A percentile compares a stretch with the other conserved stretches of the same genome.
Evolutionary conservation across 2,797 vertebrate genomes (phyloP).

Genomic region (Cottoperca gobio): DNA sequence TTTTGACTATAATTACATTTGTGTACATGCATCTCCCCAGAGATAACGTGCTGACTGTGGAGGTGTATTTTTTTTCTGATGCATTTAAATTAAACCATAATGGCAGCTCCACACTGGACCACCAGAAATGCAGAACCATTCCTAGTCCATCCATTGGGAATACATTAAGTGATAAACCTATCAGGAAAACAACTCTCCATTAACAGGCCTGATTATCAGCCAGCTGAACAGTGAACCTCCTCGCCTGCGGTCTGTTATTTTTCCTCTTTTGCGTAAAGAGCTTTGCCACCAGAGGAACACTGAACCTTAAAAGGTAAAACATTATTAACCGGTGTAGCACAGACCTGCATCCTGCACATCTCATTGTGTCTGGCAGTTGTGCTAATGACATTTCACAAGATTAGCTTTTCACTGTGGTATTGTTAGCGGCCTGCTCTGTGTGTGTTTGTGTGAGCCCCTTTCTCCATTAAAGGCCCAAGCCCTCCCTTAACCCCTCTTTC

Average conservation of each 20-base stretch:
- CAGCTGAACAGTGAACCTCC: conserved; percentile 17
- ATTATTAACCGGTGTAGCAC: conserved; percentile 51
- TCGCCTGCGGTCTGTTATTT: conserved; percentile 31
- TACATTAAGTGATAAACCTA: conserved; percentile 55
- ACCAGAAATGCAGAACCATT: conserved; percentile 26
- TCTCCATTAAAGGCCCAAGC: conserved; percentile 31
- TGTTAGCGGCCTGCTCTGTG: conserved; percentile 53
- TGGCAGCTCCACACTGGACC: conserved; percentile 29
- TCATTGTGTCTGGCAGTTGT: conserved; percentile 64
- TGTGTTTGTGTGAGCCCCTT: conserved; percentile 4
- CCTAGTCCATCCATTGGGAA: conserved; percentile 12
- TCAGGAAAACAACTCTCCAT: conserved; percentile 52
- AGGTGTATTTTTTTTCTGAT: conserved; percentile 31
- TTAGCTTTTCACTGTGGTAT: conserved; percentile 69
- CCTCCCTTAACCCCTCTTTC: not conserved
- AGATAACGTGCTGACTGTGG: conserved; percentile 57
- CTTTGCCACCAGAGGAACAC: conserved; percentile 44
- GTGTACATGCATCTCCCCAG: conserved; percentile 57
- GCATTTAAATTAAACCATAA: conserved; percentile 71
- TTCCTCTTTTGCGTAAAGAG: conserved; percentile 37
- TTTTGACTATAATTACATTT: conserved; percentile 78
- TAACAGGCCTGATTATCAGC: conserved; percentile 45
- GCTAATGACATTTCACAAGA: conserved; percentile 72
- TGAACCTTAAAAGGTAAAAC: conserved; percentile 63
- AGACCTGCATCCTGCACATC: conserved; percentile 39